A percentile compares a stretch with the other conserved stretches of the same genome.
These are phyloP conservation scores for Tholera decimalis DNA, from an alignment of 2,888 invertebrate genomes.

Conservation along the genomic window DNA sequence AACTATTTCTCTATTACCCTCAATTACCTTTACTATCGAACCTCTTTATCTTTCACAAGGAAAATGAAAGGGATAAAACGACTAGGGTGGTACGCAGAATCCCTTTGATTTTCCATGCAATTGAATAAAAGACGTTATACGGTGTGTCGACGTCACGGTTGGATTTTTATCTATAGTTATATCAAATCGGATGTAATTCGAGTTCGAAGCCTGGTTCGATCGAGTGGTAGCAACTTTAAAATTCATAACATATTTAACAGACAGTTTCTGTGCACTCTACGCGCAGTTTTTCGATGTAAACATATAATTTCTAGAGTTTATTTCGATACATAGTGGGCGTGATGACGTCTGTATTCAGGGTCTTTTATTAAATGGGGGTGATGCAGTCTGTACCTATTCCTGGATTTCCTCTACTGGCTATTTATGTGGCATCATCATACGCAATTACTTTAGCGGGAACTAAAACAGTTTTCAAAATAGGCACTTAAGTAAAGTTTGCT, in stretches of 20 bases:
- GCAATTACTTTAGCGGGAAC: too few species aligned
- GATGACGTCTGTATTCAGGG: slow-evolving; percentile 41
- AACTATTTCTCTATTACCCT: slow-evolving; percentile 88
- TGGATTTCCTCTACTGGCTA: slow-evolving; percentile 12
- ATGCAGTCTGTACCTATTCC: slow-evolving; percentile 41
- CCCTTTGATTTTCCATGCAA: slow-evolving; percentile 88
- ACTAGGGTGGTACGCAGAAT: slow-evolving; percentile 81
- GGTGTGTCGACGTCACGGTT: slow-evolving; percentile 83
- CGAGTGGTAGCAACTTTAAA: slow-evolving; percentile 42
- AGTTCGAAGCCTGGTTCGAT: slow-evolving; percentile 60
- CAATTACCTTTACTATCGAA: slow-evolving; percentile 80
- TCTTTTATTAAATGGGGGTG: slow-evolving; percentile 32
- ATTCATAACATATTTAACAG: slow-evolving; percentile 38
- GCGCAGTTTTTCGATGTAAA: slow-evolving; percentile 52
- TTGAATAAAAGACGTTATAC: slow-evolving; percentile 88
- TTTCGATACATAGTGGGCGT: slow-evolving; percentile 55
- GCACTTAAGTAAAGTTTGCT: too few species aligned
- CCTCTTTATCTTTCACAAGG: slow-evolving; percentile 69
- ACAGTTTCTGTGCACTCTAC: slow-evolving; percentile 47
- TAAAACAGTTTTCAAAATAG: too few species aligned
- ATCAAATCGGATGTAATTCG: slow-evolving; percentile 62
- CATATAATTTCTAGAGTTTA: slow-evolving; percentile 52
- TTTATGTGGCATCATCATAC: background rate
- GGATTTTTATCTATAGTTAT: slow-evolving; percentile 79
- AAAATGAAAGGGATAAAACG: slow-evolving; percentile 67